Evolutionary conservation across 1,140 invertebrate species (phyloP).

Genomic region (Maconellicoccus hirsutus): DNA sequence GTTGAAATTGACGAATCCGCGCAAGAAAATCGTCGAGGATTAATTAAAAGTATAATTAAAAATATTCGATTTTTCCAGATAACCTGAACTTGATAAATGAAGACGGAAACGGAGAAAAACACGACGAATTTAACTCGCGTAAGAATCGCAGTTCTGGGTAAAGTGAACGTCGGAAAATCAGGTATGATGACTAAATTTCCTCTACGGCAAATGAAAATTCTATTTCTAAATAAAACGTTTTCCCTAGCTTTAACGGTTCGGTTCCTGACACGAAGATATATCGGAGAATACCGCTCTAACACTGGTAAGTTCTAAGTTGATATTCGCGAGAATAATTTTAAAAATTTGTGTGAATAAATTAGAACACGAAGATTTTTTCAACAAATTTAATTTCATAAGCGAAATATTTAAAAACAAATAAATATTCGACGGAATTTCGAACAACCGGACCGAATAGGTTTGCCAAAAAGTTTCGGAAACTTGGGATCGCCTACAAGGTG

Average conservation of each 20-base stretch:
- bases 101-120: conserved; percentile 39
- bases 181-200: conserved; percentile 39
- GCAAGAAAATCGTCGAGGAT: no score
- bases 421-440: no score
- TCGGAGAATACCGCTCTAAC: conserved; percentile 68
- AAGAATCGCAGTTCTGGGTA: conserved; percentile 54
- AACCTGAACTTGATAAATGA: conserved; percentile 8
- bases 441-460: no score
- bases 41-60: no score
- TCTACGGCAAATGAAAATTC: neutral
- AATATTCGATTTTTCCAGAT: neutral
- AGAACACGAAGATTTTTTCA: no score
- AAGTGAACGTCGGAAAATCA: conserved; percentile 60
- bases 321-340: no score
- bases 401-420: no score
- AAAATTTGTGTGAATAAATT: no score
- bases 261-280: conserved; percentile 61
- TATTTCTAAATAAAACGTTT: conserved; percentile 1
- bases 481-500: no score
- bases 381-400: no score
- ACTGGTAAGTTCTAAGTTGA: conserved; percentile 57
- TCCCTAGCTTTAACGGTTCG: conserved; percentile 59
- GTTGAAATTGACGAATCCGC: no score
- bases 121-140: conserved; percentile 41
- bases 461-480: no score